Conservation (phyloP, 1,140 invertebrate genomes). For the Brachionus angularis region DNA sequence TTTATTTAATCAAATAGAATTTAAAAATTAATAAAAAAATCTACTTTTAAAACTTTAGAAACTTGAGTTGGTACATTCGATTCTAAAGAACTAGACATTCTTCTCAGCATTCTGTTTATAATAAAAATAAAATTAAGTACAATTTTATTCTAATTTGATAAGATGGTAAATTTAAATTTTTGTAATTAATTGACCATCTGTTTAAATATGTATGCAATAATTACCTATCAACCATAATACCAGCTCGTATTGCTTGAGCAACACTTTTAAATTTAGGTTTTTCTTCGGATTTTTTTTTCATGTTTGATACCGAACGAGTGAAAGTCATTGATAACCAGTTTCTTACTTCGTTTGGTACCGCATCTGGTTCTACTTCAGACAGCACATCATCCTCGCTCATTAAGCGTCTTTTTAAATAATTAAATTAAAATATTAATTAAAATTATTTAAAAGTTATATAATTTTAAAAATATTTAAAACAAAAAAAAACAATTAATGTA, state of each 20-base stretch:
- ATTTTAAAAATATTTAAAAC: too few relatives aligned
- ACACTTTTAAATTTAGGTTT: slow-evolving; percentile 77
- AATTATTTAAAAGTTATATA: too few relatives aligned
- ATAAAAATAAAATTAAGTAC: slow-evolving; percentile 35
- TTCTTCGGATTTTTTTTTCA: slow-evolving; percentile 56
- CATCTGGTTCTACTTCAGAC: slow-evolving; percentile 88
- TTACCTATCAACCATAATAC: slow-evolving; percentile 87
- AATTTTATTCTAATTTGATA: too few relatives aligned
- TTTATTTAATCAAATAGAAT: too few relatives aligned
- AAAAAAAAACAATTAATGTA: too few relatives aligned
- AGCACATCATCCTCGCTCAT: slow-evolving; percentile 77
- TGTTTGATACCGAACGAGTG: slow-evolving; percentile 65
- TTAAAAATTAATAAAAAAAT: too few relatives aligned
- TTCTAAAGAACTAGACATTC: slow-evolving; percentile 43
- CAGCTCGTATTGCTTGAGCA: slow-evolving; percentile 92
- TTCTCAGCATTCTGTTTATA: slow-evolving; percentile 42
- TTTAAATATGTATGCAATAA: too few relatives aligned
- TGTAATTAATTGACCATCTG: too few relatives aligned
- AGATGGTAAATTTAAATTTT: too few relatives aligned
- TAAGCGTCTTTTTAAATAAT: slow-evolving; percentile 54
- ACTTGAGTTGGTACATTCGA: slow-evolving; percentile 18
- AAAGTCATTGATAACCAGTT: slow-evolving; percentile 97
- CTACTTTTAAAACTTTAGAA: slow-evolving; percentile 40
- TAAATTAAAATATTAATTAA: background rate
- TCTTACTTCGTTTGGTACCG: slow-evolving; percentile 86